phyloP scores from a whole-genome alignment of 2,888 invertebrate genomes.

The Chorisops tibialis region DNA sequence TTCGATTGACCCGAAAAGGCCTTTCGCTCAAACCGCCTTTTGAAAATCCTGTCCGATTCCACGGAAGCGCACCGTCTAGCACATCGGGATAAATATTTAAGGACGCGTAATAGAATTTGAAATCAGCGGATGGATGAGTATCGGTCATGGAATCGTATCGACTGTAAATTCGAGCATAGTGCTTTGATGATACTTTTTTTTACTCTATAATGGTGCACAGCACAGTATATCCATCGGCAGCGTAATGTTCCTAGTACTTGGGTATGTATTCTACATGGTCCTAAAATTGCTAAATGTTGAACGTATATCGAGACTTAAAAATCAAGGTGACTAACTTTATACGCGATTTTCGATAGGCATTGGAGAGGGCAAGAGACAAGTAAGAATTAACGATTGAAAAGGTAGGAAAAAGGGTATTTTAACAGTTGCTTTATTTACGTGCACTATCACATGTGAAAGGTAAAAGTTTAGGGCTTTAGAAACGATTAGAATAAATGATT shows the following conservation, averaged over 20 bases:
- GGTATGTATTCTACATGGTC: conserved; percentile 1
- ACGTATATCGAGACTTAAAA: conserved; percentile 24
- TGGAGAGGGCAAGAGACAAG: too few relatives aligned
- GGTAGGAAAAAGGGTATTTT: too few relatives aligned
- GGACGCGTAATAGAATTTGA: conserved; percentile 31
- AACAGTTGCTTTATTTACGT: too few relatives aligned
- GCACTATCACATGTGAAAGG: too few relatives aligned
- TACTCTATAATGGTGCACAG: not conserved
- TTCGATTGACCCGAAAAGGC: conserved; percentile 10
- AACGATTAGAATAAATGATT: too few relatives aligned
- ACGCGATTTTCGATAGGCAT: too few relatives aligned
- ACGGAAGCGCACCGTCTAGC: not conserved
- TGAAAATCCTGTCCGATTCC: not conserved
- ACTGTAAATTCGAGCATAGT: conserved; percentile 8
- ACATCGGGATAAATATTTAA: conserved; percentile 30
- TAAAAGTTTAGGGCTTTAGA: too few relatives aligned
- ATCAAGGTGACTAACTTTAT: conserved; percentile 22
- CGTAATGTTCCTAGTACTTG: not conserved
- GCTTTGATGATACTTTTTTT: not conserved
- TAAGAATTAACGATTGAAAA: too few relatives aligned
- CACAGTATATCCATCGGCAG: conserved; percentile 1
- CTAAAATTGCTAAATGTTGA: conserved; percentile 19
- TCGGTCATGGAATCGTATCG: conserved; percentile 3
- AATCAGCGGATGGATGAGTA: conserved; percentile 24
- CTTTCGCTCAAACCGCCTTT: not conserved